phyloP scores from a whole-genome alignment of 1,140 invertebrate species.

The Aphelinus atriplicis region DNA sequence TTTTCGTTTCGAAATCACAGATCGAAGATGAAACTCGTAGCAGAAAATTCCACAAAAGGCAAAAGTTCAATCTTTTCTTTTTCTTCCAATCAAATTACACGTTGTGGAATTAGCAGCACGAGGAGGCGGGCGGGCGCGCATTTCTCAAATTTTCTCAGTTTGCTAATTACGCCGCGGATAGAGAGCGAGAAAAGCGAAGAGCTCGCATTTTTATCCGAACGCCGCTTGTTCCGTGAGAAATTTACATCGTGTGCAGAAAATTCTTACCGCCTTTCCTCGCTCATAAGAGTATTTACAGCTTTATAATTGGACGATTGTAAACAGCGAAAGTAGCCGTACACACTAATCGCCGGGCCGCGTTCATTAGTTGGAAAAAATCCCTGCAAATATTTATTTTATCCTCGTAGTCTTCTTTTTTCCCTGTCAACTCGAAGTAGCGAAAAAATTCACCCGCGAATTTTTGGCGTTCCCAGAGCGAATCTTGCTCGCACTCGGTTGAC shows the following conservation, averaged over 20 bases:
- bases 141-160: neutral
- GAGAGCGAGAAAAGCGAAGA: conserved; percentile 2
- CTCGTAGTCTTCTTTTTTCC: too few relatives aligned
- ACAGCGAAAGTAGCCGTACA: conserved; percentile 12
- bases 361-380: conserved; percentile 37
- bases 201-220: conserved; percentile 7
- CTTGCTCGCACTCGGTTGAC: too few relatives aligned
- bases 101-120: too few relatives aligned
- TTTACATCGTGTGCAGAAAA: conserved; percentile 22
- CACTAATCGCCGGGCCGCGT: conserved; percentile 20
- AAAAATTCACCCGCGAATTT: too few relatives aligned
- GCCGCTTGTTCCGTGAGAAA: neutral
- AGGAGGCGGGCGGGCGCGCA: conserved; percentile 46
- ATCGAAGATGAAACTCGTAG: too few relatives aligned
- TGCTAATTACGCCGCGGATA: neutral
- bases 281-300: conserved; percentile 31
- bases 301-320: conserved; percentile 34
- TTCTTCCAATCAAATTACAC: too few relatives aligned
- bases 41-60: too few relatives aligned
- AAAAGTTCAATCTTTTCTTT: too few relatives aligned
- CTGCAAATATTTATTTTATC: neutral
- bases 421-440: too few relatives aligned
- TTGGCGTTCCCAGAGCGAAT: too few relatives aligned
- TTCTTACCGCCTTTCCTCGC: neutral
- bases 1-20: too few relatives aligned